Percentiles rank a stretch among this genome's conserved stretches.
Conservation (phyloP, 2,888 invertebrate genomes). For the Himalopsyche tibetana region DNA sequence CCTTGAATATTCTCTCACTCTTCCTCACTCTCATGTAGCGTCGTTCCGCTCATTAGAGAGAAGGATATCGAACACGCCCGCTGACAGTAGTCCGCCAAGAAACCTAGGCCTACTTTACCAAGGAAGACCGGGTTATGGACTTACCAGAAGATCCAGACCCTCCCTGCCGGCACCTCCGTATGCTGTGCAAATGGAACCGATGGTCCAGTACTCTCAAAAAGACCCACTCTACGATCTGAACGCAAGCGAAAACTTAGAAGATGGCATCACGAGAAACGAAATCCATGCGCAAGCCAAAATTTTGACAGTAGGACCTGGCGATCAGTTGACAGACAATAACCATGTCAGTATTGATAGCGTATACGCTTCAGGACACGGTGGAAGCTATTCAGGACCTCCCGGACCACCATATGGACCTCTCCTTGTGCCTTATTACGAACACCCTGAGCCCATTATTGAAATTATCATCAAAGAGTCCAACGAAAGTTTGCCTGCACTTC, state of each 20-base stretch:
- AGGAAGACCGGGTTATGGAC: slow-evolving; percentile 58
- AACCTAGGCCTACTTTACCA: slow-evolving; percentile 54
- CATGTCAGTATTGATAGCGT: slow-evolving; percentile 73
- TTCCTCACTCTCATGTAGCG: slow-evolving; percentile 77
- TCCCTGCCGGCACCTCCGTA: slow-evolving; percentile 81
- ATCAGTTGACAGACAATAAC: slow-evolving; percentile 71
- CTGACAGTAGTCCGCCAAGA: slow-evolving; percentile 52
- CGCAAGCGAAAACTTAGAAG: slow-evolving; percentile 73
- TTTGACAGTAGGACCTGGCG: slow-evolving; percentile 70
- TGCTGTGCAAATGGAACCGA: slow-evolving; percentile 88
- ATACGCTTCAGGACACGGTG: slow-evolving; percentile 75
- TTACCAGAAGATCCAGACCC: slow-evolving; percentile 57
- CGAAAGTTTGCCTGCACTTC: slow-evolving; percentile 83
- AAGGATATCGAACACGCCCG: slow-evolving; percentile 75
- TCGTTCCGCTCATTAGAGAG: slow-evolving; percentile 76
- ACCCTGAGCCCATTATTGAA: slow-evolving; percentile 93
- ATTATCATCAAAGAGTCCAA: slow-evolving; percentile 95
- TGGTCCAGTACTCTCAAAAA: slow-evolving; percentile 87
- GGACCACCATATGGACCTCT: slow-evolving; percentile 75
- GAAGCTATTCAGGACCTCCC: slow-evolving; percentile 66
- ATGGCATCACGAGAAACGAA: slow-evolving; percentile 73
- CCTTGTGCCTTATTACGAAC: slow-evolving; percentile 80
- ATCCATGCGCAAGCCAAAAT: slow-evolving; percentile 76
- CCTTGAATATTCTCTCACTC: slow-evolving; percentile 78
- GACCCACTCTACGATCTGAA: slow-evolving; percentile 84